Evolutionary conservation across 2,797 vertebrate genomes (phyloP), one percentile per base, ranked within the genome.

Genomic region (Hypotaenidia philippensis): DNA sequence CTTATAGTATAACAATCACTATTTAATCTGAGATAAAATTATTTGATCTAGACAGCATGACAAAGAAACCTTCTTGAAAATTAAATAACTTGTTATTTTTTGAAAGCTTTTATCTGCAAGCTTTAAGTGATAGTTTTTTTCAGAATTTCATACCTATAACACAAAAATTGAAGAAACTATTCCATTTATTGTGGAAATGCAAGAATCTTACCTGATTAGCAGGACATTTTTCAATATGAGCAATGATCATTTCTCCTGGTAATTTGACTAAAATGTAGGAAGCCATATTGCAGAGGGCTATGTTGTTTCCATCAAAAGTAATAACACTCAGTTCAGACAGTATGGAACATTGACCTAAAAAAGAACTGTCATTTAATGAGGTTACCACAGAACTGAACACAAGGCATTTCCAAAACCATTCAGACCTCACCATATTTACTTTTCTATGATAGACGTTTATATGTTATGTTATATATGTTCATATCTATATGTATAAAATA

Each of bases 231-330:
- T 99, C 99, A 94, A 99, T 98, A 40, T 99, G 98, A 82, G 99
- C 99, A 92, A 99, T 98, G 95, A 99, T 98, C 64, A 97, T 98
- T 97, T 99, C 99, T 95, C 97, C 98, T 34, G 99, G 99, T 95
- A 99, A 97, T 93, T 98, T 98, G 44, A 99, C 99, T 98, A 99
- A 97, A 94, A 99, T 98, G 86, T 99, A 99, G 74, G 99, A 99
- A 94, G 99, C 99, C 63, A 98, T 98, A 83, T 99, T 99, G 84
- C 99, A 99, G 59, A 99, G 97, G 25, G 99, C 99, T 75, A 99
- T 98, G 26, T 99, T 99, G 96, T 99, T 99, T 90, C 99, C 99
- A 94, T 99, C 99, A 81, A 99, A 99, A 1, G 99, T 99, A 90
- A 99, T 99, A 71, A 99, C 98, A 25, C 99, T 99, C 82, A 99